phyloP scores from a whole-genome alignment of 2,797 vertebrate genomes.

The Tragopan temminckii region DNA sequence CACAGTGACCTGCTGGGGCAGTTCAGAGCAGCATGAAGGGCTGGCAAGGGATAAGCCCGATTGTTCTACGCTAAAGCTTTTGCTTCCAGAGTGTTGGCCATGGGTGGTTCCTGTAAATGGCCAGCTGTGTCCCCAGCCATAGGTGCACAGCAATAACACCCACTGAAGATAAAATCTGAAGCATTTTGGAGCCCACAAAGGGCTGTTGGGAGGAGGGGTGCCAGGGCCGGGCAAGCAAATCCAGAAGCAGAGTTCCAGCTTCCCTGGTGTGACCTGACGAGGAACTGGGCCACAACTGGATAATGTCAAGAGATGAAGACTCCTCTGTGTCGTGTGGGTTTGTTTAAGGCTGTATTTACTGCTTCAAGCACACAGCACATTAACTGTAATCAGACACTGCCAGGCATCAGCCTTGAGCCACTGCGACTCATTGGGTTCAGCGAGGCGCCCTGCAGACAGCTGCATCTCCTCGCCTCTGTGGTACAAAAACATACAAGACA shows the following conservation, averaged over 20 bases:
- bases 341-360: not conserved
- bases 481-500: fast-evolving
- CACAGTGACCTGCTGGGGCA: not conserved
- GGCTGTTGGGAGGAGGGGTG: not conserved
- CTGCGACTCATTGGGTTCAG: fast-evolving
- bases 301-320: not conserved
- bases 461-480: fast-evolving
- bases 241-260: not conserved
- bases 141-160: not conserved
- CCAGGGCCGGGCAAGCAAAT: fast-evolving
- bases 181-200: not conserved
- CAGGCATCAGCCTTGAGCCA: not conserved
- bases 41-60: not conserved
- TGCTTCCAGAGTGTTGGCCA: not conserved
- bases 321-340: fast-evolving
- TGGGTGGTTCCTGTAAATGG: not conserved
- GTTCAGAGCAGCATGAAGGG: not conserved
- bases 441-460: fast-evolving
- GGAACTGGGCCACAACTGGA: not conserved
- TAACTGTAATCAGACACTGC: not conserved
- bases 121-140: not conserved
- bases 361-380: not conserved
- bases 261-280: not conserved
- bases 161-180: not conserved
- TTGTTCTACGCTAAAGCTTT: not conserved